These are phyloP conservation scores for Chrysomela aeneicollis DNA, from an alignment of 2,888 invertebrate genomes.

Conservation along the genomic window DNA sequence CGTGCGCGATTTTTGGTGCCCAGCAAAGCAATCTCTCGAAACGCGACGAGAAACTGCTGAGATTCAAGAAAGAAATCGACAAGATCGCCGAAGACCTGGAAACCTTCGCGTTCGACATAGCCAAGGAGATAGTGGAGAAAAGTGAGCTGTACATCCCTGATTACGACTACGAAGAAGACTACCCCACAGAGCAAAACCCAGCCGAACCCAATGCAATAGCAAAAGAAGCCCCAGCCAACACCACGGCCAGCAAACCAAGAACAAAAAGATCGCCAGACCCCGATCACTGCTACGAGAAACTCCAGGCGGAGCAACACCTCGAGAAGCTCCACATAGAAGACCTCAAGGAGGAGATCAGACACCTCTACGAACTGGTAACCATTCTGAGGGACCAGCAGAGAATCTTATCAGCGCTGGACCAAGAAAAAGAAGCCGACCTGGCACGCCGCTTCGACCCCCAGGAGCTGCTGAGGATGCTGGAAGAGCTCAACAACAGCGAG, in stretches of 20 bases:
- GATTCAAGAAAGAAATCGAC: conserved; percentile 16
- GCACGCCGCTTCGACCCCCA: conserved; percentile 29
- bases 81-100: conserved; percentile 26
- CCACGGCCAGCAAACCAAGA: neutral
- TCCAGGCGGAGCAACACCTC: conserved; percentile 28
- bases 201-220: neutral
- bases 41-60: conserved; percentile 7
- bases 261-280: neutral
- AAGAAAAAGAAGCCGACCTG: conserved; percentile 31
- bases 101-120: conserved; percentile 24
- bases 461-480: conserved; percentile 30
- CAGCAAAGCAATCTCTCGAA: neutral
- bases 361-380: conserved; percentile 52
- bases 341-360: conserved; percentile 52
- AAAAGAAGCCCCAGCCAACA: neutral
- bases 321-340: conserved; percentile 45
- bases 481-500: conserved; percentile 33
- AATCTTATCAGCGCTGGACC: conserved; percentile 47
- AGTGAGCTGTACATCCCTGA: neutral
- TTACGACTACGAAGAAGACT: conserved; percentile 18
- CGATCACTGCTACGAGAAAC: conserved; percentile 23
- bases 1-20: neutral
- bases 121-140: conserved; percentile 14
- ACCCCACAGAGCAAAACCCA: neutral
- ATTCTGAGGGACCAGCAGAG: conserved; percentile 55